phyloP scores from a whole-genome alignment of 1,140 invertebrate genomes.

The Meloidogyne hapla region DNA sequence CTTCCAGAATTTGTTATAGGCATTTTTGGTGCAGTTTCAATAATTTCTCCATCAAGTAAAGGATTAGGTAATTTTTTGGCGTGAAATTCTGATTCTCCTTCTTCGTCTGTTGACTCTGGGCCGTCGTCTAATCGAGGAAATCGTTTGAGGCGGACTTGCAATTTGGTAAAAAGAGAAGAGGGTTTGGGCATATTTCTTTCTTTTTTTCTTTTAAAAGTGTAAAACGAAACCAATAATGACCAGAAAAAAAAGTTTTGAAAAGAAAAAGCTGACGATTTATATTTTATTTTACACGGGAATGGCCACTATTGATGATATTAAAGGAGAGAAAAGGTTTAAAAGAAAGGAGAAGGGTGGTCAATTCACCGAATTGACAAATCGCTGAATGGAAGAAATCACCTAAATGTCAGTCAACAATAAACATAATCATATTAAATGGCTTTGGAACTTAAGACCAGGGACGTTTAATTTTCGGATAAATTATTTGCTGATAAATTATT shows the following conservation, averaged over 20 bases:
- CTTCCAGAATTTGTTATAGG: background rate
- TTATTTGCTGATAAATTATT: no score
- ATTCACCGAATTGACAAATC: no score
- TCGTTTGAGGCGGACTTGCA: slow-evolving; percentile 35
- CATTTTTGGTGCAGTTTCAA: slow-evolving; percentile 23
- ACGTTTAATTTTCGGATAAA: no score
- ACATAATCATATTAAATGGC: no score
- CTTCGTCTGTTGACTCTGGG: slow-evolving; percentile 24
- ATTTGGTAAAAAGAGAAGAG: slow-evolving; percentile 43
- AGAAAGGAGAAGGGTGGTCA: background rate
- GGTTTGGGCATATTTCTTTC: slow-evolving; percentile 31
- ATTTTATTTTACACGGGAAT: no score
- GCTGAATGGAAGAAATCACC: no score
- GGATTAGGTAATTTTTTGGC: slow-evolving; percentile 10
- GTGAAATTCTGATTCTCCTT: slow-evolving; percentile 2
- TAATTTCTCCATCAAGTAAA: slow-evolving; percentile 22
- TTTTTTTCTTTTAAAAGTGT: background rate
- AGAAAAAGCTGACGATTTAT: background rate
- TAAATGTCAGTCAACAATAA: no score
- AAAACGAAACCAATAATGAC: slow-evolving; percentile 10
- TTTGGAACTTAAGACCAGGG: no score
- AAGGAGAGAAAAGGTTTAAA: background rate
- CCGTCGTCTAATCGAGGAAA: slow-evolving; percentile 18
- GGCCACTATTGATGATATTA: no score
- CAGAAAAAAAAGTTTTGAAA: background rate